phyloP scores from a whole-genome alignment of 2,888 invertebrate genomes.

The Syritta pipiens region DNA sequence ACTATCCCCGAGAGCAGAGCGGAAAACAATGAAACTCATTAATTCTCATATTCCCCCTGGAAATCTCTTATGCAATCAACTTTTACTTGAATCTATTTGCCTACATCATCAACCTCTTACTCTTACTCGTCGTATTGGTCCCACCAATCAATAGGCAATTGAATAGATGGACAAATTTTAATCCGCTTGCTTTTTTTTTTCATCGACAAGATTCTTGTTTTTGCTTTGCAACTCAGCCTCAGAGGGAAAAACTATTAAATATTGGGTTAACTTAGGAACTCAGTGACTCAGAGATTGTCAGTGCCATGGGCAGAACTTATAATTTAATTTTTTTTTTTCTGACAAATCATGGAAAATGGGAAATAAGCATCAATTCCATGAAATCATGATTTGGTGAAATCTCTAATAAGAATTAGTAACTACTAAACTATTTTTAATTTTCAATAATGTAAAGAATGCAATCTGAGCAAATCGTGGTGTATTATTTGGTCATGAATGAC shows the following conservation, averaged over 20 bases:
- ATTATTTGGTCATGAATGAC: too few species aligned
- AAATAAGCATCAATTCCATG: too few species aligned
- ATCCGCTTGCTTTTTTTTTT: conserved; percentile 4
- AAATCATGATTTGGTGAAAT: too few species aligned
- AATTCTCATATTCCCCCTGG: background rate
- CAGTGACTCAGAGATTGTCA: too few species aligned
- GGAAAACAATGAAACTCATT: background rate
- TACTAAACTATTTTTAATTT: too few species aligned
- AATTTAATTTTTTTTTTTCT: background rate
- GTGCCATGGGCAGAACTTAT: too few species aligned
- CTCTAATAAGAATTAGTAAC: too few species aligned
- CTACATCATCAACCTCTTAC: background rate
- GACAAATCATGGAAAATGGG: too few species aligned
- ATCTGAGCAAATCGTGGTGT: too few species aligned
- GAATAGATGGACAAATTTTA: background rate
- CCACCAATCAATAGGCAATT: background rate
- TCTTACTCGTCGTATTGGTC: background rate
- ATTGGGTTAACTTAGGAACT: too few species aligned
- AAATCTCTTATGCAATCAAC: conserved; percentile 9
- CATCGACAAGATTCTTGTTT: conserved; percentile 26
- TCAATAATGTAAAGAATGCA: too few species aligned
- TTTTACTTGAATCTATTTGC: background rate
- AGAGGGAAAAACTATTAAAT: background rate
- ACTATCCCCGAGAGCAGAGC: background rate
- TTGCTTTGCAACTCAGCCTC: background rate